These are phyloP conservation scores for Erythrocercus mccallii DNA, from an alignment of 2,113 vertebrate species.

Conservation along the genomic window DNA sequence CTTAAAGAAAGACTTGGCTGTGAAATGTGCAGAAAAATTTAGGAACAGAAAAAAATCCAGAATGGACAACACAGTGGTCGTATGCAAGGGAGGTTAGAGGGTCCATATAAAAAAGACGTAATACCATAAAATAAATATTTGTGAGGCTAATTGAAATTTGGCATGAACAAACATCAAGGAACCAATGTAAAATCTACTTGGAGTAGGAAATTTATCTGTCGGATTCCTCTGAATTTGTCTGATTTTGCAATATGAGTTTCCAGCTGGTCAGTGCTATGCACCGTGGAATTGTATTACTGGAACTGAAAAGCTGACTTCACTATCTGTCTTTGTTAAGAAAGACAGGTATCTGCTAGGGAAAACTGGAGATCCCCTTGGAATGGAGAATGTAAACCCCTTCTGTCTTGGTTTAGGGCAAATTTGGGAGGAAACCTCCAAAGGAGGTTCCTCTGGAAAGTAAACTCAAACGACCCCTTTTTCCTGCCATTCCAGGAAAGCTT, in stretches of 20 bases:
- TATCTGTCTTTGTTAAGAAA: background rate
- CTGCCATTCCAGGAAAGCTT: too few relatives aligned
- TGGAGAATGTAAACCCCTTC: too few relatives aligned
- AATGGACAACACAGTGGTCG: background rate
- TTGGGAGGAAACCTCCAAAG: too few relatives aligned
- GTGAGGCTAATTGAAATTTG: background rate
- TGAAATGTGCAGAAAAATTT: background rate
- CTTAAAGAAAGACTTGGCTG: background rate
- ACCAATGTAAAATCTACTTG: background rate
- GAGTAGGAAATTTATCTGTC: background rate
- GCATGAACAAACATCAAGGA: background rate
- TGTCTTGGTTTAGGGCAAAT: too few relatives aligned
- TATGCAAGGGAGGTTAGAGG: accelerated
- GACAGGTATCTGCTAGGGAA: too few relatives aligned
- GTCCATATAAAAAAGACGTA: background rate
- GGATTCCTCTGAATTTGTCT: background rate
- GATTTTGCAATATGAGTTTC: background rate
- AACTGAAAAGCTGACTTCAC: background rate
- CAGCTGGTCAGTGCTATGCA: background rate
- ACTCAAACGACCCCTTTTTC: too few relatives aligned
- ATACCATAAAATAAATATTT: background rate
- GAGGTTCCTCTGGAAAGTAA: too few relatives aligned
- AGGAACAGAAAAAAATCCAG: background rate
- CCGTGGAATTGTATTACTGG: background rate
- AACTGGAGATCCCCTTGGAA: too few relatives aligned